A percentile compares a stretch with the other conserved stretches of the same genome.
Conservation (phyloP, 2,888 invertebrate genomes). For the Cylindroiulus punctatus region DNA sequence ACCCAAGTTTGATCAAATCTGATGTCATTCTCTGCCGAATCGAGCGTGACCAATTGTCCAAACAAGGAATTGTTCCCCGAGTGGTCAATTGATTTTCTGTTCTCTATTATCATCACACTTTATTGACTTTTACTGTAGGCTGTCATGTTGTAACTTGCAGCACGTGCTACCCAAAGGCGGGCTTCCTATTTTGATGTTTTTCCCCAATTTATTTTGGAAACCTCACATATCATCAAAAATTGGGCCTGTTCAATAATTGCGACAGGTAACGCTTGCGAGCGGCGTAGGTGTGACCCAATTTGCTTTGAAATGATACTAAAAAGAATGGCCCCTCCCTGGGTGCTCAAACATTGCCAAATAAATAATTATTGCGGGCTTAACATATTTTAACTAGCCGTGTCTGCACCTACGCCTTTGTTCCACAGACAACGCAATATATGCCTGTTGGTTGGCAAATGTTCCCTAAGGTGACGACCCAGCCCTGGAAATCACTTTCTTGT, state of each 20-base stretch:
- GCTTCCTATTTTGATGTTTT: not conserved
- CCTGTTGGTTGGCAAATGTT: not conserved
- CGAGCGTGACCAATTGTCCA: not conserved
- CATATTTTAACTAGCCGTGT: constrained; percentile 8
- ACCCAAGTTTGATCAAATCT: not conserved
- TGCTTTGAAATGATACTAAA: not conserved
- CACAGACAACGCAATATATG: not conserved
- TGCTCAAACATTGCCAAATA: constrained; percentile 8
- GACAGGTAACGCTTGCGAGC: not conserved
- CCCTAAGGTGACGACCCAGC: not conserved
- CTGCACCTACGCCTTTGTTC: constrained; percentile 4
- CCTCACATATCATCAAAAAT: not conserved
- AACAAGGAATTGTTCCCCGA: no score
- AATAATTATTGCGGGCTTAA: not conserved
- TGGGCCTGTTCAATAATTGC: not conserved
- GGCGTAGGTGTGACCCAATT: constrained; percentile 22
- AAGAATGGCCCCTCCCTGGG: not conserved
- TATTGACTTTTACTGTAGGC: no score
- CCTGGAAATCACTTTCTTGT: not conserved
- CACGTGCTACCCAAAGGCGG: no score
- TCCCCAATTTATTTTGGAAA: not conserved
- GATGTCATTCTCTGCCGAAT: not conserved
- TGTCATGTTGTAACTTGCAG: no score
- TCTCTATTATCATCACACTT: no score
- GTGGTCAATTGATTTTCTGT: no score